Evolutionary conservation across 1,140 invertebrate genomes (phyloP), one percentile per base, ranked within the genome.

Genomic region (Nautilus pompilius): DNA sequence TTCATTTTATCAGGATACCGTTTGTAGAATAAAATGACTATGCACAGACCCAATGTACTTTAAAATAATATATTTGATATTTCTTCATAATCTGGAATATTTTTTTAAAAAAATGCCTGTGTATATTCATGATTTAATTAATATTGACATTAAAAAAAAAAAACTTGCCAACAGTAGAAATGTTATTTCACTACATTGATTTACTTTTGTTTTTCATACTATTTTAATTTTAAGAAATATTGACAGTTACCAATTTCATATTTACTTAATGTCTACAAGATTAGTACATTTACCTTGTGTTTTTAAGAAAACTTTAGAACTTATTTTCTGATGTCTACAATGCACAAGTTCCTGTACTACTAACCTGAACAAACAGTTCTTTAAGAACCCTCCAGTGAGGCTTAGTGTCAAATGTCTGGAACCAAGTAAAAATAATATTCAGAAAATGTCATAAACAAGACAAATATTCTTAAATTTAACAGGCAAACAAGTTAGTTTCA

Each of bases 331-430:
- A 48, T n/a, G n/a, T n/a, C n/a, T n/a, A n/a, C n/a, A 1, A 1
- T 29, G 34, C 17, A 24, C 46, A 3, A 60, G 24, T 1, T 28
- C 13, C 26, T 49, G 5, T 17, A 48, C 48, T 32, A 58, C 51
- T 67, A 81, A 88, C 88, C 83, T 89, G 88, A 46, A 79, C 83
- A 63, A 99, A 87, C 2, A 99, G 73, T 85, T 99, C 95, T 80
- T 96, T 98, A 6, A 99, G 82, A 2, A 99, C 75, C 65, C 79
- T 79, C 66, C 90, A 91, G 76, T 99, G 92, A 2, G 93, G 89
- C 60, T 90, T 84, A n/a, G 88, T 86, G 36, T 89, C 89, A 82
- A 99, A 99, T 72, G 84, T 87, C 71, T 91, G 87, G 49, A 75
- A 73, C 60, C 64, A 13, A 58, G 29, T 65, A 56, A 29, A n/a